Evolutionary conservation across 2,113 vertebrate species (phyloP).

Genomic region (Dinomys branickii): DNA sequence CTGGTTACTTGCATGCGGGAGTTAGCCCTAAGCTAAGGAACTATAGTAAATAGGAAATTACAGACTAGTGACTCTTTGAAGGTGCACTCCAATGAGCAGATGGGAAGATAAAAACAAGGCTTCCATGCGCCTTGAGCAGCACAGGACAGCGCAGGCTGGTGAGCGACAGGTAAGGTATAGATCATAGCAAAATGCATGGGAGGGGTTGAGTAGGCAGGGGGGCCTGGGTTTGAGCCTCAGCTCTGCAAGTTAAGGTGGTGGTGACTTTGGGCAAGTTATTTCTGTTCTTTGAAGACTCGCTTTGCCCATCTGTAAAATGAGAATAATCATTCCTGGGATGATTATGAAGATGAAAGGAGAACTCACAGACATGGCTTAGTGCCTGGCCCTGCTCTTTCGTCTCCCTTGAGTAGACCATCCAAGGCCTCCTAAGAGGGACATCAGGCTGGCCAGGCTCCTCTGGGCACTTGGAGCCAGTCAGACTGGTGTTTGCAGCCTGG

Average conservation of each 20-base stretch:
- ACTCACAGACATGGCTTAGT: background rate
- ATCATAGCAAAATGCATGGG: background rate
- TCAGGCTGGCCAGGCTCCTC: background rate
- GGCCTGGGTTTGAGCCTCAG: background rate
- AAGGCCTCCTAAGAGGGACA: accelerated
- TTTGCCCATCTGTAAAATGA: background rate
- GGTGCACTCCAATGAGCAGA: background rate
- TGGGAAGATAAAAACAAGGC: background rate
- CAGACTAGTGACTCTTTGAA: background rate
- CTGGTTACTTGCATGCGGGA: background rate
- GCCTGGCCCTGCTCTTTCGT: background rate
- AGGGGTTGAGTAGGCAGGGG: background rate
- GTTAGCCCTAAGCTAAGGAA: background rate
- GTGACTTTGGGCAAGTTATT: background rate
- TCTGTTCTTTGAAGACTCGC: background rate
- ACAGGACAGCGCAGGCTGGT: background rate
- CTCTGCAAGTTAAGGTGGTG: background rate
- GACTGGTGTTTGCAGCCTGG: no score
- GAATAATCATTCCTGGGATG: background rate
- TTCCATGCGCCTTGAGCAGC: background rate
- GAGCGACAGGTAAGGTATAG: accelerated
- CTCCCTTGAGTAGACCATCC: background rate
- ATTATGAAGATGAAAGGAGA: background rate
- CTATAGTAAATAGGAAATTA: background rate
- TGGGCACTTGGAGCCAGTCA: background rate